Evolutionary conservation across 1,140 invertebrate species (phyloP).

Genomic region (Elymnias hypermnestra): DNA sequence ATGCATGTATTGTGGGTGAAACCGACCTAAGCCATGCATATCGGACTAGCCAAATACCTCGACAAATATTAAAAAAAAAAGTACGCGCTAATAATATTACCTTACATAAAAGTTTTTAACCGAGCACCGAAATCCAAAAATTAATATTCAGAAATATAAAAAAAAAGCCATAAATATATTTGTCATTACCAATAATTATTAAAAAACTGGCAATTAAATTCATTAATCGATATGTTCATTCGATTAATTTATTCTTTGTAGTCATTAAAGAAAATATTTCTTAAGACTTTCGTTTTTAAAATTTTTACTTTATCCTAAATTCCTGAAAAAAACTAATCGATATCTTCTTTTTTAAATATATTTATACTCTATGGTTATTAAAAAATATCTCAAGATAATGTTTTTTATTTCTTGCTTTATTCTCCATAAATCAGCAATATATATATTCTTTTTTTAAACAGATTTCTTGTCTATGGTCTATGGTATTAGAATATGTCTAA

Average conservation of each 20-base stretch:
- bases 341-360: not conserved
- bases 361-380: not conserved
- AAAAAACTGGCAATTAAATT: not conserved
- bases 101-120: slow-evolving; percentile 23
- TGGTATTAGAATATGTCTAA: no score
- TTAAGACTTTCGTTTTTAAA: no score
- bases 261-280: no score
- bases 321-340: no score
- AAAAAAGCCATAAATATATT: no score
- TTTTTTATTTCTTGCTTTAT: no score
- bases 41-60: slow-evolving; percentile 57
- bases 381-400: no score
- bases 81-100: slow-evolving; percentile 28
- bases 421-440: no score
- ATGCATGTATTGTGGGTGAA: slow-evolving; percentile 1
- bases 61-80: slow-evolving; percentile 25
- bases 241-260: not conserved
- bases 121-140: slow-evolving; percentile 47
- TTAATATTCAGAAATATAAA: not conserved
- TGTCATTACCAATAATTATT: not conserved
- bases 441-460: no score
- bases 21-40: slow-evolving; percentile 4
- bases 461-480: no score
- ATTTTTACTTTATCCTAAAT: no score
- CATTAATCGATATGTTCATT: no score